Conservation (phyloP, 2,113 vertebrate species). For the Phyllostomus hastatus region DNA sequence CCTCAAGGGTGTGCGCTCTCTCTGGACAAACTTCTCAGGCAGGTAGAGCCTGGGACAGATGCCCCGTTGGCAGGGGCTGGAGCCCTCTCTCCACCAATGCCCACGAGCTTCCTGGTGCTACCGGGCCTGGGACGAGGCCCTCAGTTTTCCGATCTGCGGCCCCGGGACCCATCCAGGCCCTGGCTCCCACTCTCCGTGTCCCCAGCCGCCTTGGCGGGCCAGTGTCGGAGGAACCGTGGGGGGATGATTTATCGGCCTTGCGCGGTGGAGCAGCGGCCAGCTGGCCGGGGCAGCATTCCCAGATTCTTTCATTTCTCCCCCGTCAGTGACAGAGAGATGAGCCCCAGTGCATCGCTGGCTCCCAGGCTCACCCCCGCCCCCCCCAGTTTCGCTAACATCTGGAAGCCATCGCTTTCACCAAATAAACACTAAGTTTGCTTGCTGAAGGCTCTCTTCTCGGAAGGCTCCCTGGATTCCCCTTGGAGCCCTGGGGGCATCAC, state of each 20-base stretch:
- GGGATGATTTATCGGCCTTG: background rate
- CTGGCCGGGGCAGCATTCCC: background rate
- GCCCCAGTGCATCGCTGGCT: background rate
- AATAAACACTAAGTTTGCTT: slow-evolving; percentile 35
- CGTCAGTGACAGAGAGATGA: background rate
- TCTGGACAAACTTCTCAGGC: background rate
- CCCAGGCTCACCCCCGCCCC: background rate
- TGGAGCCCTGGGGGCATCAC: background rate
- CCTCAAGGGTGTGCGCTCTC: background rate
- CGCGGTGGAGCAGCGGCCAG: slow-evolving; percentile 6
- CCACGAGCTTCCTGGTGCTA: fast-evolving
- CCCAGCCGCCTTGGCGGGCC: background rate
- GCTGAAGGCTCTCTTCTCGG: background rate
- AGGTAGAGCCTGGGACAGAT: background rate
- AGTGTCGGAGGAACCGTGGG: background rate
- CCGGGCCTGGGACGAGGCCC: background rate
- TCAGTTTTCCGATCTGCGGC: background rate
- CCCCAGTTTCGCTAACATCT: background rate
- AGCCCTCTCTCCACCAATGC: background rate
- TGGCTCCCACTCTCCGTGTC: background rate
- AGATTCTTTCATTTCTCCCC: slow-evolving; percentile 34
- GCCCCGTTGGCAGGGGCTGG: background rate
- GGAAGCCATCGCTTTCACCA: background rate
- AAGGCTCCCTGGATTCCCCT: background rate
- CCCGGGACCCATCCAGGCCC: fast-evolving